Conservation (phyloP, 2,113 vertebrate genomes). For the Stigmatopora argus region DNA sequence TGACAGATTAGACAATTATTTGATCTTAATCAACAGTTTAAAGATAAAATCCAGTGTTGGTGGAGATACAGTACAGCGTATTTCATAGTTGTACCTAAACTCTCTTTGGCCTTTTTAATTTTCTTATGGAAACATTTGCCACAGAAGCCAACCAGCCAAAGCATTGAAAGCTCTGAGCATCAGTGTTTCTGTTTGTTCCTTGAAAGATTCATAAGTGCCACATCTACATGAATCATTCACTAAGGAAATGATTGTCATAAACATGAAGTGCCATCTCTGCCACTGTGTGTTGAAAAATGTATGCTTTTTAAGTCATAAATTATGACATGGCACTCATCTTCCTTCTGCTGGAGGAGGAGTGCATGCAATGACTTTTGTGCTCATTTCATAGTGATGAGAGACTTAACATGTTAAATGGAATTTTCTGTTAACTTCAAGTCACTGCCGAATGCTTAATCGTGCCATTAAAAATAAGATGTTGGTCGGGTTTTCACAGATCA, state of each 20-base stretch:
- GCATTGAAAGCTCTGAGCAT: conserved; percentile 38
- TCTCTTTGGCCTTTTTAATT: background rate
- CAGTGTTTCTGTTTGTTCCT: conserved; percentile 61
- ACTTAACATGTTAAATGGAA: background rate
- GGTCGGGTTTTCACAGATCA: too few relatives aligned
- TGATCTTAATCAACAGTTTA: background rate
- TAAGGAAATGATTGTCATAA: conserved; percentile 69
- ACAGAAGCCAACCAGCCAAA: conserved; percentile 7
- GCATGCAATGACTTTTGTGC: conserved; percentile 21
- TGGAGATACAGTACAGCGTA: background rate
- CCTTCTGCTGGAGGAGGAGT: conserved; percentile 22
- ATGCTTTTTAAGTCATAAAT: conserved; percentile 72
- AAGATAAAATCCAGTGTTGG: too few relatives aligned
- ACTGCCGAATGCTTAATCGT: background rate
- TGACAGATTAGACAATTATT: background rate
- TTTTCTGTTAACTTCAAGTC: background rate
- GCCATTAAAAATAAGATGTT: background rate
- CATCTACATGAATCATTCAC: conserved; percentile 70
- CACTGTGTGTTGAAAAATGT: conserved; percentile 67
- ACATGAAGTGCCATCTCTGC: conserved; percentile 67
- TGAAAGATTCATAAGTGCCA: conserved; percentile 67
- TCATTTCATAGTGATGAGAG: conserved; percentile 5
- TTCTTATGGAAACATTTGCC: conserved; percentile 11
- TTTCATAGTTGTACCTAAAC: conserved; percentile 4
- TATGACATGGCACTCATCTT: conserved; percentile 55